Base-by-base conservation (phyloP, 1,140 invertebrate species). In the Tetramorium simillimum region DNA sequence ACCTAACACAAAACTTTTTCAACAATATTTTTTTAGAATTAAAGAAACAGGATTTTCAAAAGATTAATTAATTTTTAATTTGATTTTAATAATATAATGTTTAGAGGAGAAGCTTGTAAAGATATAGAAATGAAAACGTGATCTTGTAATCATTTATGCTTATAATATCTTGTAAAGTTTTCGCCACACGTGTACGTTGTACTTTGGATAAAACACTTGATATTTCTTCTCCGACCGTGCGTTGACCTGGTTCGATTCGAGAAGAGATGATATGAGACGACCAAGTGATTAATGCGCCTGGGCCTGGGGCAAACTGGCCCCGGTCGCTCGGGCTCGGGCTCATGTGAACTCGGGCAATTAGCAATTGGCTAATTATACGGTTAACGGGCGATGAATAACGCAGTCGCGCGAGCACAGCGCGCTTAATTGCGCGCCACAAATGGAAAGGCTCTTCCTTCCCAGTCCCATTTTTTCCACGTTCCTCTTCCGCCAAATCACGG, bases 301-400 rank as follows among this genome's bases (percentile, higher is more conserved):
- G 62, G 53, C 24, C 67, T 63, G 72, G 82, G 72, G 86, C 72
- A 46, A 84, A 85, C 43, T 33, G 65, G 89, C 86, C 46, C 18
- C 46, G 60, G 86, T 85, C 51, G 62, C 63, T 14, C 37, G 10
- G 21, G 62, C 63, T 14, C 37, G 10, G 21, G 51, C 43, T 72
- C 82, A 76, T 89, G 90, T 88, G 90, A 91, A 91, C 86, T 56
- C 88, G 72, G 62, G 82, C 90, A 91, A 91, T 91, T 91, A 91
- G 86, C 73, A 89, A 91, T 91, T 85, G 88, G 82, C 90, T 91
- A 91, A 91, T 91, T 91, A 88, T 76, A 86, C 49, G 58, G 89
- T 91, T 91, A 91, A 91, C 90, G 90, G 85, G 73, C 88, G 88
- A 80, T 82, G 82, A 91, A 91, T 88, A 91, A 91, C 91, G 72